A percentile compares a stretch with the other conserved stretches of the same genome.
These are phyloP conservation scores for Drosophila nebulosa DNA, from an alignment of 1,140 invertebrate species.

Conservation along the genomic window DNA sequence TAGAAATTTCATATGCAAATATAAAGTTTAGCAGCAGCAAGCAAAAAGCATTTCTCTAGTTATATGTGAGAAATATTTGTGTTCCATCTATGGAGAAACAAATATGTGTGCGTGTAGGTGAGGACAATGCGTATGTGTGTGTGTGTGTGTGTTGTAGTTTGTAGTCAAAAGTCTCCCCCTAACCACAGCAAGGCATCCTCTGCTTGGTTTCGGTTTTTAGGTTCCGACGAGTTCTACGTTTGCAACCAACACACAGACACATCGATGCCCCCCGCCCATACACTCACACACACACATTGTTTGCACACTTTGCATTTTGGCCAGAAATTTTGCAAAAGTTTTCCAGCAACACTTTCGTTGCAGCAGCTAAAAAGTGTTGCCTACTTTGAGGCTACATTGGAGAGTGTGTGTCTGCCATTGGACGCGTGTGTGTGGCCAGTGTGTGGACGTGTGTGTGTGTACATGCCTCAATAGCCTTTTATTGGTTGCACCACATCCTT, in stretches of 20 bases:
- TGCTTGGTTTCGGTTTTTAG: constrained; percentile 6
- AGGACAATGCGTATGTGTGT: neutral
- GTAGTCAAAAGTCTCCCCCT: neutral
- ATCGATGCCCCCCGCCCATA: neutral
- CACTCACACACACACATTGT: constrained; percentile 59
- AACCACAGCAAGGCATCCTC: constrained; percentile 22
- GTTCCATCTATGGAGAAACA: neutral
- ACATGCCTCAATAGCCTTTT: constrained; percentile 61
- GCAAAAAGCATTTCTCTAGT: constrained; percentile 12
- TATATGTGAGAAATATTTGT: constrained; percentile 6
- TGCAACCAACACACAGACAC: constrained; percentile 47
- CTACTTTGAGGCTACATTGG: constrained; percentile 53
- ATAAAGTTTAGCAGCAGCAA: constrained; percentile 21
- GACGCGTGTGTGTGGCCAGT: neutral
- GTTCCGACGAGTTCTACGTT: constrained; percentile 43
- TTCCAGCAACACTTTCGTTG: constrained; percentile 66
- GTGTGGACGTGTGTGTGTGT: constrained; percentile 7
- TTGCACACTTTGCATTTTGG: constrained; percentile 77
- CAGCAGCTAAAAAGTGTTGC: constrained; percentile 68
- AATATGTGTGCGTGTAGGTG: neutral
- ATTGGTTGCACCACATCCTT: constrained; percentile 39
- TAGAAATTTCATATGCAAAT: constrained; percentile 73
- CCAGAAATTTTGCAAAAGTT: constrained; percentile 68
- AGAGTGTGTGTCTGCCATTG: neutral
- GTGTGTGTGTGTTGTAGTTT: constrained; percentile 18